Percentiles rank a stretch among this genome's conserved stretches.
Conservation (phyloP, 1,140 invertebrate genomes). For the Drosophila kohkoa region DNA sequence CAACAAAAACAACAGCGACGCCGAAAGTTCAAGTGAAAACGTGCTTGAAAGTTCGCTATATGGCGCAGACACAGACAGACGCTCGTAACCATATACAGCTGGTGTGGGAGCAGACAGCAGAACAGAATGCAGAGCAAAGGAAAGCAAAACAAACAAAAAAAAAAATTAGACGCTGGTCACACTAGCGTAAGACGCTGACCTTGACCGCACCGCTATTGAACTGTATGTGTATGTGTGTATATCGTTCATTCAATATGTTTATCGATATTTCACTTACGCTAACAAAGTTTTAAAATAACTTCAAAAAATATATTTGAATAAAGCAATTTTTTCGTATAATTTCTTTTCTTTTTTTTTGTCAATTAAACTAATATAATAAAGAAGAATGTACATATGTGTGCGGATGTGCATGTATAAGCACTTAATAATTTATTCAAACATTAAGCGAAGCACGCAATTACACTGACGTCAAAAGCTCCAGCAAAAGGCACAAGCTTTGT, state of each 20-base stretch:
- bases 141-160: not conserved
- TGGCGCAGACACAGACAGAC: conserved; percentile 18
- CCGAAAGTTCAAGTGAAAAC: conserved; percentile 25
- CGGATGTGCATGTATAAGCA: not conserved
- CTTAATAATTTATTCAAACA: conserved; percentile 18
- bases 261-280: not conserved
- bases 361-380: conserved; percentile 24
- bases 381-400: not conserved
- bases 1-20: not conserved
- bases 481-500: not conserved
- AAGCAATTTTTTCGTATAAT: too few species aligned
- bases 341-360: not conserved
- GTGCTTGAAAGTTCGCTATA: conserved; percentile 15
- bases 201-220: conserved; percentile 11
- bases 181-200: conserved; percentile 18
- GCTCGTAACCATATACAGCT: not conserved
- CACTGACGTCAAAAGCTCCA: conserved; percentile 9
- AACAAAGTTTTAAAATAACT: too few species aligned
- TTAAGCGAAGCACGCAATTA: conserved; percentile 6
- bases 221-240: not conserved
- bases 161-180: conserved; percentile 13
- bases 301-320: too few species aligned
- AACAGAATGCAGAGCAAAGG: conserved; percentile 1
- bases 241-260: not conserved
- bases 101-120: conserved; percentile 39